A percentile compares a stretch with the other conserved stretches of the same genome.
Conservation (phyloP, 2,797 vertebrate species). For the Sardinella longiceps region DNA sequence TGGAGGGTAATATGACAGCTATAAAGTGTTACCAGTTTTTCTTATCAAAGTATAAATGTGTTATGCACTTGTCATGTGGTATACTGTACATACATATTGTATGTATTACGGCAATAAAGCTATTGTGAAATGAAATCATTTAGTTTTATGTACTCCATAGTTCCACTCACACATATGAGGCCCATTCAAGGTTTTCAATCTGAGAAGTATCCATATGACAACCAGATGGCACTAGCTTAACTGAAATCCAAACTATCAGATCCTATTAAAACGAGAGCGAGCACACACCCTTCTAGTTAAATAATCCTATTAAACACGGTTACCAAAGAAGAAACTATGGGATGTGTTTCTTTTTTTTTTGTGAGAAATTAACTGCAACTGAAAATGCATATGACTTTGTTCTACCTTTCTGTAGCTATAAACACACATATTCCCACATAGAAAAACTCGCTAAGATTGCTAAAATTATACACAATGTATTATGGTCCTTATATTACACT, state of each 20-base stretch:
- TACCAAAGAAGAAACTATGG: neutral
- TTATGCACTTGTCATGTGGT: too few species aligned
- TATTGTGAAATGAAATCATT: too few species aligned
- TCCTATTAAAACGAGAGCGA: constrained; percentile 36
- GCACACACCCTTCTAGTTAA: neutral
- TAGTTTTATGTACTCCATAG: neutral
- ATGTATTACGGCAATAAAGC: neutral
- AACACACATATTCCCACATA: too few species aligned
- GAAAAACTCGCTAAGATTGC: too few species aligned
- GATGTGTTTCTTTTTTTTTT: neutral
- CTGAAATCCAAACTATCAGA: constrained; percentile 17
- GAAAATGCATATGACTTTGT: neutral
- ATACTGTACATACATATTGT: neutral
- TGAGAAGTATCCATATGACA: constrained; percentile 30
- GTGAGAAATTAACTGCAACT: neutral
- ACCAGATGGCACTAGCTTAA: constrained; percentile 48
- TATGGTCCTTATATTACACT: too few species aligned
- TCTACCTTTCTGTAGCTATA: too few species aligned
- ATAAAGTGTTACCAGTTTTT: too few species aligned
- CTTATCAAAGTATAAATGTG: too few species aligned
- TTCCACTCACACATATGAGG: neutral
- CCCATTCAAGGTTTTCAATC: constrained; percentile 16
- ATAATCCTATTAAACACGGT: constrained; percentile 20
- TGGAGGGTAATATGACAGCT: too few species aligned
- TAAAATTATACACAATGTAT: too few species aligned